These are phyloP conservation scores for Agriopis aurantiaria DNA, from an alignment of 2,888 invertebrate species.

Conservation along the genomic window DNA sequence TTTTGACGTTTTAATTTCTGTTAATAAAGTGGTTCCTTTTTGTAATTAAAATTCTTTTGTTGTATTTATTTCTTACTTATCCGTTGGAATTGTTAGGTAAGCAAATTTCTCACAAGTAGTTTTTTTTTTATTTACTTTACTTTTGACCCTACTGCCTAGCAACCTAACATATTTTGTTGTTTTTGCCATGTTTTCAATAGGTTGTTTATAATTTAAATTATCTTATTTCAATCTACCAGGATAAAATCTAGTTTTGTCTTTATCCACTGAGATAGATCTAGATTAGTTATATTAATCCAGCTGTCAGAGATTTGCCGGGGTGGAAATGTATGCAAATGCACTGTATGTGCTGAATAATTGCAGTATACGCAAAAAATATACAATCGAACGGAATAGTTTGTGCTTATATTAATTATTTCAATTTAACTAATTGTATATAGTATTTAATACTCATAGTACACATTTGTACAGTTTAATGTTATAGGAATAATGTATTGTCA, in stretches of 20 bases:
- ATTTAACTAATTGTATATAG: too few species aligned
- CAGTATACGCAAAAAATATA: constrained; percentile 54
- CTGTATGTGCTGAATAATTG: constrained; percentile 64
- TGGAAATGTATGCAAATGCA: constrained; percentile 79
- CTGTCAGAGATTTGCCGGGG: constrained; percentile 64
- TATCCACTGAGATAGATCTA: constrained; percentile 30
- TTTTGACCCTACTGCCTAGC: background rate
- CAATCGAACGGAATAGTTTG: background rate
- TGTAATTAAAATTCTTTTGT: constrained; percentile 58
- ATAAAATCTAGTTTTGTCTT: background rate
- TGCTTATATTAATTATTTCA: too few species aligned
- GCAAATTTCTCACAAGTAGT: constrained; percentile 39
- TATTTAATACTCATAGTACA: too few species aligned
- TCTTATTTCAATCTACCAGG: background rate
- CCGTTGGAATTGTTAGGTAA: constrained; percentile 50
- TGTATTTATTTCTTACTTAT: constrained; percentile 54
- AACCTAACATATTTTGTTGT: background rate
- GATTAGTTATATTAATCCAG: constrained; percentile 68
- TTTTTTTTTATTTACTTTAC: background rate
- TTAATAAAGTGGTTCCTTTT: constrained; percentile 76
- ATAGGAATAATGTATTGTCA: too few species aligned
- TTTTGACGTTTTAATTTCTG: constrained; percentile 86
- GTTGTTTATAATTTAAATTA: too few species aligned
- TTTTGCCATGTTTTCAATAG: background rate
- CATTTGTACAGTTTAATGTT: too few species aligned